Evolutionary conservation across 2,888 invertebrate genomes (phyloP), one percentile per base, ranked within the genome.

Genomic region (Tachina lurida): DNA sequence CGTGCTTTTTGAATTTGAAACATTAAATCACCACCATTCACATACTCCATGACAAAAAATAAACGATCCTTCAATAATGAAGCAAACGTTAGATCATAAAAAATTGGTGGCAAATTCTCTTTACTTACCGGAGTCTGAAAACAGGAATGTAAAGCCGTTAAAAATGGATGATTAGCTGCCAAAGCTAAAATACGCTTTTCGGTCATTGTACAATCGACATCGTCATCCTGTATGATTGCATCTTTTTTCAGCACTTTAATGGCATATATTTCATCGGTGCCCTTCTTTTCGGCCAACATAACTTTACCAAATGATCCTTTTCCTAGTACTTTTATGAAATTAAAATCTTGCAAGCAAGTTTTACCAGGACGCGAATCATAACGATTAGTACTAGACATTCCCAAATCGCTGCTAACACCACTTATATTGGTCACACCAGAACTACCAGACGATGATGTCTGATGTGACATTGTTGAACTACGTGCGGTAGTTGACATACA

Each of bases 11-110:
- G 99, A 89, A 99, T 99, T 95, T 99, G 99, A 94, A 99, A 99
- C 98, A 99, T 99, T 90, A 99, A 94, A 94, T 98, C 99, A 89
- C 99, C 99, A 89, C 99, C 99, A 93, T 99, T 98, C 75, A 99
- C 99, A 93, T 99, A 99, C 94, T 99, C 99, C 99, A 99, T 99
- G 88, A 99, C 98, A 94, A 99, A 99, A 95, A 99, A 99, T 88
- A 99, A 94, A 13, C 98, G 96, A 93, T 98, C 98, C 93, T 96
- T 73, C 15, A 75, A 74, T 22, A 54, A 70, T 31, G 4, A 63
- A 43, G 62, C 5, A 63, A 58, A 56, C 9, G 47, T 41, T 22
- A 65, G 41, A 49, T 45, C 4, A n/a, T 43, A 52, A 15, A 31
- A 67, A 19, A 43, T 52, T 63, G 5, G 2, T 41, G 13, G 7